Evolutionary conservation across 2,113 vertebrate species (phyloP), one percentile per base, ranked within the genome.

Genomic region (Mesembrinibis cayennensis): DNA sequence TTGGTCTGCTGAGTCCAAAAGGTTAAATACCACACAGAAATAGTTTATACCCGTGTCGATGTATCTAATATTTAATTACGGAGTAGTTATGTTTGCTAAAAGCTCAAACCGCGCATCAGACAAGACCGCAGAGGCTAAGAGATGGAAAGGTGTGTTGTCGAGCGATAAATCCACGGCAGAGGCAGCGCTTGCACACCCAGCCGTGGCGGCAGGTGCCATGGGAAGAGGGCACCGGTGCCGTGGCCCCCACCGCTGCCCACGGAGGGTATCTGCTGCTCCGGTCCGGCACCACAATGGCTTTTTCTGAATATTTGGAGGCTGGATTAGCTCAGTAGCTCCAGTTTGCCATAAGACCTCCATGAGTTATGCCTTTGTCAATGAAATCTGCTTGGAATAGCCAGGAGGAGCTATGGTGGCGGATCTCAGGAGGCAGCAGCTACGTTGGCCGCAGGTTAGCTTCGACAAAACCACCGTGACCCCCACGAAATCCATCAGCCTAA

Each of bases 21-120:
- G 82, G 92, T 94, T 79, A 95, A 97, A 93, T 77, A 87, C 82
- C 95, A 86, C 91, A 38, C 61, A 73, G 84, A 96, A 97, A 96
- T 40, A 55, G 36, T 83, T 90, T 55, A 42, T 50, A 66, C 45
- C 45, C 5, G 0, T n/a, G 67, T 70, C 3, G 4, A 6, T 22
- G 58, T 49, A 22, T 56, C 87, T 73, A 72, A 63, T 78, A 82
- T 66, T 94, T 79, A 73, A 67, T 84, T 87, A 80, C 3, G 5
- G 74, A 66, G 73, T 14, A 67, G 78, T 71, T 56, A 10, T 50
- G 62, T 80, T 90, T 92, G 87, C 78, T 82, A 44, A 82, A 67
- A 82, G 63, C 89, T 93, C 77, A 58, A 55, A 58, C 9, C 1
- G 0, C 13, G 19, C 58, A 45, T 21, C 76, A 58, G 80, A 30